phyloP scores from a whole-genome alignment of 2,113 vertebrate genomes.

The Ranitomeya imitator region DNA sequence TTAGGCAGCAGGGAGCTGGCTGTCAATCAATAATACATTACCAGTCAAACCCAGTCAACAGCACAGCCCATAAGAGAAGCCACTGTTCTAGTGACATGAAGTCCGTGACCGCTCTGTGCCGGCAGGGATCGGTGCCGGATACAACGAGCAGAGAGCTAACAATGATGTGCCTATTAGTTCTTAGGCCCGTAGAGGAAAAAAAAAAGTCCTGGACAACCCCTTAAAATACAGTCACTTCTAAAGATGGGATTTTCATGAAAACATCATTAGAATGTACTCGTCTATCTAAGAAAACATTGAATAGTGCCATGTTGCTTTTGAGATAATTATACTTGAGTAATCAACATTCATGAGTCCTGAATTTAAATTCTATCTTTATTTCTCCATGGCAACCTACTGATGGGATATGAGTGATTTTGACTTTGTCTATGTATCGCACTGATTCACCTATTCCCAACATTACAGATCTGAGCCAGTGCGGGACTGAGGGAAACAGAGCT shows the following conservation, averaged over 20 bases:
- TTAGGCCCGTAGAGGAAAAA: too few relatives aligned
- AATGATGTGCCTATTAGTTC: too few relatives aligned
- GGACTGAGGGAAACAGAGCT: neutral
- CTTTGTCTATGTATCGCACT: constrained; percentile 34
- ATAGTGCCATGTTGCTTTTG: constrained; percentile 31
- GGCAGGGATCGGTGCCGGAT: too few relatives aligned
- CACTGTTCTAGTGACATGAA: too few relatives aligned
- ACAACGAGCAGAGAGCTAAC: too few relatives aligned
- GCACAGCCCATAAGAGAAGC: too few relatives aligned
- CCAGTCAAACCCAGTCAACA: too few relatives aligned
- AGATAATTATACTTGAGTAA: constrained; percentile 45
- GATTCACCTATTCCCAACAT: constrained; percentile 11
- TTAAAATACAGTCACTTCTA: neutral
- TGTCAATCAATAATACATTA: too few relatives aligned
- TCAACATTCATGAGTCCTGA: constrained; percentile 41
- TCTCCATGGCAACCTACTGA: constrained; percentile 51
- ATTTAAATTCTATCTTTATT: constrained; percentile 6
- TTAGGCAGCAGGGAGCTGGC: too few relatives aligned
- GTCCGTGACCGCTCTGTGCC: too few relatives aligned
- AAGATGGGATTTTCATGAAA: neutral
- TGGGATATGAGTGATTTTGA: constrained; percentile 45
- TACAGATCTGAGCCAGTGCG: constrained; percentile 36
- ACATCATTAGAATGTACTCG: constrained; percentile 13
- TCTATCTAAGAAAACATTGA: neutral
- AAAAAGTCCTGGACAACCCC: too few relatives aligned